Base-by-base conservation (phyloP, 2,888 invertebrate genomes). In the Prenolepis imparis region DNA sequence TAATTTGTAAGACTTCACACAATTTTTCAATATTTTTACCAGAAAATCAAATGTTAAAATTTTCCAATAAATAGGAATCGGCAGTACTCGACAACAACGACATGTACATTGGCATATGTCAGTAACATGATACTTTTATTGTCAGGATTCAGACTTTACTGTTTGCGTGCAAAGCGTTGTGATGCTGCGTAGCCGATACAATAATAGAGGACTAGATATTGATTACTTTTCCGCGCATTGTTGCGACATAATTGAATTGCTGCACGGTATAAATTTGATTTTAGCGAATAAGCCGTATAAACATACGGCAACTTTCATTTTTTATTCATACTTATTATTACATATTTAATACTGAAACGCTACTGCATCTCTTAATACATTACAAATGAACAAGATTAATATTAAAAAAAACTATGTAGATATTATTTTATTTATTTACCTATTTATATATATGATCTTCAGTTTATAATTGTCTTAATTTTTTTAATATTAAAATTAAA, bases 91-190 rank as follows among this genome's bases (percentile, higher is more conserved):
- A 55, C 28, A 67, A 39, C 24, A 67, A 67, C 77, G 39, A 77
- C 77, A 39, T 41, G 55, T 28, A 12, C 77, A 77, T 77, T 77
- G 77, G 67, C 77, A 77, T 55, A 28, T 77, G 77, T 67, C 77
- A 77, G 67, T 67, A 67, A 67, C 55, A 77, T 77, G 77, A 67
- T 77, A 77, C 55, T 77, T 67, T 77, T 77, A 77, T 77, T 77
- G 77, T 77, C 77, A 67, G 77, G 55, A 77, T 67, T 67, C 55
- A 55, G 67, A 55, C 77, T 77, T 77, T 55, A 64, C 48, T 36
- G 48, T 67, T 67, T 55, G 67, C 55, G 28, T 32, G 68, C 39
- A 28, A 61, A 61, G 63, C 52, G 52, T 66, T 64, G 82, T 61
- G 72, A 52, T 68, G 57, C 59, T 39, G 36, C 24, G 73, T 39